These are phyloP conservation scores for Gandaritis pyraliata DNA, from an alignment of 2,888 invertebrate species.

Conservation along the genomic window DNA sequence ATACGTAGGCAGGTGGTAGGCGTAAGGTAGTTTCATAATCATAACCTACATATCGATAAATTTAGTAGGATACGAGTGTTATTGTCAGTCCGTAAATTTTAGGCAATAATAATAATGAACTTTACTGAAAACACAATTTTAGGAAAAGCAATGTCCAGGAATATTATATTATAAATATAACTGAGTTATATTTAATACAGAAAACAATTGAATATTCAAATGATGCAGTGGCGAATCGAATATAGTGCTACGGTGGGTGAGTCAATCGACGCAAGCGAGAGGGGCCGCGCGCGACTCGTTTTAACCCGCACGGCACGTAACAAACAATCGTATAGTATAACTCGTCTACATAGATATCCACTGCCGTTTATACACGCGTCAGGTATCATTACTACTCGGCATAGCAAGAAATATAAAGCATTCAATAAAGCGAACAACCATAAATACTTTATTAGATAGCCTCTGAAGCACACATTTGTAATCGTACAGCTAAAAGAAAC, in stretches of 20 bases:
- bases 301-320: conserved; percentile 11
- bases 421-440: neutral
- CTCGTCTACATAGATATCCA: neutral
- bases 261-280: conserved; percentile 15
- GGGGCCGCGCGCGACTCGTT: conserved; percentile 15
- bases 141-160: neutral
- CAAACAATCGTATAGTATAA: neutral
- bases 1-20: no score
- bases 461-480: neutral
- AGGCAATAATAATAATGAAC: no score
- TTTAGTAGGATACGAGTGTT: no score
- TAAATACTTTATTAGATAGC: conserved; percentile 1
- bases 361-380: conserved; percentile 4
- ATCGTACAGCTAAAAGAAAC: neutral
- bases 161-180: conserved; percentile 2
- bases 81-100: no score
- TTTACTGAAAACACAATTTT: no score
- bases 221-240: conserved; percentile 15
- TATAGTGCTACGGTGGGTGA: conserved; percentile 12
- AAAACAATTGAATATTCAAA: conserved; percentile 22
- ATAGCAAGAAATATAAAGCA: neutral
- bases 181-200: neutral
- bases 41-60: no score
- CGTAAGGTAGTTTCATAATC: no score
- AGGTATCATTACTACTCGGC: neutral